phyloP scores from a whole-genome alignment of 2,113 vertebrate genomes.

The Suricata suricatta region DNA sequence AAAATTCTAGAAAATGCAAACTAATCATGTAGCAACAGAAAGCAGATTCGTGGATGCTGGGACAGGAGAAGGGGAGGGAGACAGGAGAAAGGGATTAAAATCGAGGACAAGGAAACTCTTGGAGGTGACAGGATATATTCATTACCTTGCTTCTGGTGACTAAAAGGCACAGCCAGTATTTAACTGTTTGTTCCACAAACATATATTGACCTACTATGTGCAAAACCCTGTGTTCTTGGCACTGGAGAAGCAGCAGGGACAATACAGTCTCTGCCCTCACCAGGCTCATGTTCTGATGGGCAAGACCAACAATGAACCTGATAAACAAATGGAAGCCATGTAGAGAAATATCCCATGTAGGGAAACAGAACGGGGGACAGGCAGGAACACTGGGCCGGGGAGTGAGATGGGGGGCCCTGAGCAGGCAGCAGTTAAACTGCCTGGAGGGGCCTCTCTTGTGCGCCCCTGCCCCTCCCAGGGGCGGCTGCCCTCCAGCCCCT shows the following conservation, averaged over 20 bases:
- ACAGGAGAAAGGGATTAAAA: background rate
- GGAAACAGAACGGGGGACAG: accelerated
- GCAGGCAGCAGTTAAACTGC: background rate
- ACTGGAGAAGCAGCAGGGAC: background rate
- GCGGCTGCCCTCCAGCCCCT: background rate
- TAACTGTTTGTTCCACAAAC: background rate
- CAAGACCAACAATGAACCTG: background rate
- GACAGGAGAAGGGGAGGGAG: background rate
- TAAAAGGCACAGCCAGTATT: background rate
- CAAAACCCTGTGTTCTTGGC: background rate
- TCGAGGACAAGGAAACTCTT: background rate
- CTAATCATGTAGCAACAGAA: background rate
- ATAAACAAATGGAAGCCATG: background rate
- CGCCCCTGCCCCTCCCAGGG: accelerated
- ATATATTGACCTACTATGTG: background rate
- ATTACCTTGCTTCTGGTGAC: background rate
- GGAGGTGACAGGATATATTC: background rate
- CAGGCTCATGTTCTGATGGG: background rate
- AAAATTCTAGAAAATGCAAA: conserved; percentile 22
- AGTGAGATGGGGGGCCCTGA: accelerated
- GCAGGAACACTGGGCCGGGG: background rate
- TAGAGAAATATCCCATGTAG: background rate
- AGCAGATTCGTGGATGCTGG: background rate
- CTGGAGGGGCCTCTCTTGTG: background rate
- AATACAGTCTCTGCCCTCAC: background rate